These are phyloP conservation scores for Dimorphilus gyrociliatus DNA, from an alignment of 2,888 invertebrate genomes.

Conservation along the genomic window DNA sequence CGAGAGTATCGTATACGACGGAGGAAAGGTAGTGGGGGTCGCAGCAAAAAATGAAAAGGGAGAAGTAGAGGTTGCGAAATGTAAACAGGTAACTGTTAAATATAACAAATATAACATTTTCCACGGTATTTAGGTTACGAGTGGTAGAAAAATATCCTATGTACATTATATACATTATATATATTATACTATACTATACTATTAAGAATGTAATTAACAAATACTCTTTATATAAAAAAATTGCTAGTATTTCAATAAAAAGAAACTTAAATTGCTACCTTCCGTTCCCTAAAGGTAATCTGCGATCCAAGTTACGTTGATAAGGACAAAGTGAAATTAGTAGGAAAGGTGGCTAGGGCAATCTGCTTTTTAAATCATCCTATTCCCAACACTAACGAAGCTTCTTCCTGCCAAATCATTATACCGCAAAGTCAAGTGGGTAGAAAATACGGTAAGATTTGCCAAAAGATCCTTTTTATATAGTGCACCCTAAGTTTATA, in stretches of 20 bases:
- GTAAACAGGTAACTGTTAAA: constrained; percentile 58
- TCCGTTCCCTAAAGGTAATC: no score
- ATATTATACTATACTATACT: no score
- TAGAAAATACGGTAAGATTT: constrained; percentile 41
- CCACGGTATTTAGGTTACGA: no score
- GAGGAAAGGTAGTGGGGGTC: constrained; percentile 77
- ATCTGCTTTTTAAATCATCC: constrained; percentile 97
- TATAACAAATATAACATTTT: no score
- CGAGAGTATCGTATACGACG: constrained; percentile 71
- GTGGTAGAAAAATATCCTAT: no score
- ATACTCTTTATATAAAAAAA: no score
- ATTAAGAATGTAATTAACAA: no score
- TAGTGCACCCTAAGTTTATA: no score
- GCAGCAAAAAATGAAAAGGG: constrained; percentile 79
- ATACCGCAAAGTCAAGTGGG: constrained; percentile 95
- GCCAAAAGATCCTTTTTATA: no score
- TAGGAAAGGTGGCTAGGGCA: constrained; percentile 62
- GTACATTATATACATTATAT: no score
- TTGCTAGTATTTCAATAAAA: no score
- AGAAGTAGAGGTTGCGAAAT: constrained; percentile 77
- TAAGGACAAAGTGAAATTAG: constrained; percentile 55
- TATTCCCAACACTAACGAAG: constrained; percentile 82
- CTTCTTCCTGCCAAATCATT: constrained; percentile 93
- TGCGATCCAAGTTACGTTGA: constrained; percentile 97
- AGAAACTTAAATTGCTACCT: no score